phyloP scores from a whole-genome alignment of 2,113 vertebrate genomes.

The Actenoides lindsayi region DNA sequence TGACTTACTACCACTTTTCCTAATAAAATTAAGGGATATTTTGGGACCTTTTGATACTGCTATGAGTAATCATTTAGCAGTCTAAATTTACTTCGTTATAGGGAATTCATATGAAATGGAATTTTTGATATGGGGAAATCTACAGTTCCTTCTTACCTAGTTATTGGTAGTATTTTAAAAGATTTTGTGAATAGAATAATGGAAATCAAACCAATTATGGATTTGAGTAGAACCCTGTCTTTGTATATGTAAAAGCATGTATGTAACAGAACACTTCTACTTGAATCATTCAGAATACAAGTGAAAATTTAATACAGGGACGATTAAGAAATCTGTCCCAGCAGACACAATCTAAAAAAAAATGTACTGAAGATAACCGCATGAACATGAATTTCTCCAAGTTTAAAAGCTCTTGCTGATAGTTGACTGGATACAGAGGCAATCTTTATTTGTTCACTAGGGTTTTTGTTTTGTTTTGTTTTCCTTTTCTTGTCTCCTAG shows the following conservation, averaged over 20 bases:
- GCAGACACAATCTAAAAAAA: not conserved
- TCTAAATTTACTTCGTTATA: not conserved
- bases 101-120: not conserved
- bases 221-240: not conserved
- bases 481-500: not conserved
- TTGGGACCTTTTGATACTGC: not conserved
- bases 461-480: not conserved
- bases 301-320: not conserved
- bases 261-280: not conserved
- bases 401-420: not conserved
- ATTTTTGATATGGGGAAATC: not conserved
- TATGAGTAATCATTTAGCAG: not conserved
- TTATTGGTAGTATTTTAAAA: not conserved
- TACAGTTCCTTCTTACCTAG: not conserved
- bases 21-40: not conserved
- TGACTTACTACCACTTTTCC: not conserved
- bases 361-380: not conserved
- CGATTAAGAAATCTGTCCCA: not conserved
- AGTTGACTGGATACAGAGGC: not conserved
- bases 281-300: not conserved
- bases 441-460: not conserved
- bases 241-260: not conserved
- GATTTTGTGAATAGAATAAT: not conserved
- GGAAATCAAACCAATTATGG: not conserved
- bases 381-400: not conserved